Percentiles rank a stretch among this genome's conserved stretches.
These are phyloP conservation scores for Acomys russatus DNA, from an alignment of 2,797 vertebrate genomes.

Conservation along the genomic window DNA sequence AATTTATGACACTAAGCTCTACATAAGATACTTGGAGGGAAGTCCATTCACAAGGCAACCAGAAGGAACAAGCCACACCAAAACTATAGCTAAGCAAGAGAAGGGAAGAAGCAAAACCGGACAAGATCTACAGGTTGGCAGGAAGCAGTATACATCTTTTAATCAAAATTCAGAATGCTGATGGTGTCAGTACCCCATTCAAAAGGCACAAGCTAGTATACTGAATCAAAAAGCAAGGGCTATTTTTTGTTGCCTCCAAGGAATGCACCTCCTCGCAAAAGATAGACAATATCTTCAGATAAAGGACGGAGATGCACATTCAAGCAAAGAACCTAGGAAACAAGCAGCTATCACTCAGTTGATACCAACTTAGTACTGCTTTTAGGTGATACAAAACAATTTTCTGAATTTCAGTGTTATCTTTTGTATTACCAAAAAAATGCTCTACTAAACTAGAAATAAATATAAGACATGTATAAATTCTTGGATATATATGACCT, in stretches of 20 bases:
- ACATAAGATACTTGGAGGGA: background rate
- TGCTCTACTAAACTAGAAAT: background rate
- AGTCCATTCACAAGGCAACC: background rate
- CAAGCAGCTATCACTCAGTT: background rate
- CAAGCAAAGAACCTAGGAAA: background rate
- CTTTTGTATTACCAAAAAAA: background rate
- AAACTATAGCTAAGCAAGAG: background rate
- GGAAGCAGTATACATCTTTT: background rate
- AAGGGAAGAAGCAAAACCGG: background rate
- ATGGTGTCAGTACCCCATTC: background rate
- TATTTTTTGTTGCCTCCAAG: background rate
- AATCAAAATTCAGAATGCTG: background rate
- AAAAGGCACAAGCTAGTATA: background rate
- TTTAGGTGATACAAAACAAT: background rate
- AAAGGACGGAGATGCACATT: background rate
- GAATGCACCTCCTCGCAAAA: background rate
- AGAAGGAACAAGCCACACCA: background rate
- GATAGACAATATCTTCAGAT: background rate
- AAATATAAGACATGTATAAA: background rate
- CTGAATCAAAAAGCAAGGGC: background rate
- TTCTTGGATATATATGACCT: background rate
- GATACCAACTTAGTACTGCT: background rate
- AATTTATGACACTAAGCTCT: background rate
- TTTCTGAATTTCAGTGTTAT: background rate
- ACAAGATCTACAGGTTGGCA: background rate